Evolutionary conservation across 1,140 invertebrate genomes (phyloP), one percentile per base, ranked within the genome.

Genomic region (Nymphalis io): DNA sequence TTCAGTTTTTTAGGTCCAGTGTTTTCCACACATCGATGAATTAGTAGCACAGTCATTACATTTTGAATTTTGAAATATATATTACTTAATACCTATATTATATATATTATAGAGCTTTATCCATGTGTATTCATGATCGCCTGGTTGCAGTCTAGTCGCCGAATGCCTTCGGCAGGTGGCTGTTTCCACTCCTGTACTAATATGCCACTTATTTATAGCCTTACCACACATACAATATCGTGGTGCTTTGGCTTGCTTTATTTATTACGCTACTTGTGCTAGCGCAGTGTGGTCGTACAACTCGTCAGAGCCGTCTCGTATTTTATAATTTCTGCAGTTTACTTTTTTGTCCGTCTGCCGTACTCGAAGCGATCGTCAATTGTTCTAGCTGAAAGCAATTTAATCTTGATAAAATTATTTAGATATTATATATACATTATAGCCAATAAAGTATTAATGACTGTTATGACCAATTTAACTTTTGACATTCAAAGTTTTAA

Each of bases 271-370:
- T 60, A 72, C 60, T 72, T 64, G 70, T 65, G 68, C 72, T 66
- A 64, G 69, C 57, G 64, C 75, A 70, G 72, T 72, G 74, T 68
- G 70, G 55, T 74, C 68, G 70, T 74, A 67, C 53, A 78, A 74
- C 72, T 78, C 69, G 72, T 8, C 75, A 70, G 75, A 78, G 70
- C 70, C 73, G 72, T 68, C 65, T 27, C 42, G 33, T 75, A 80
- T 73, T 78, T 79, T 66, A 57, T 78, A 78, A 79, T 79, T 76
- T 60, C 76, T 83, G 75, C 77, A 76, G 81, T 70, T 68, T 78
- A 78, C 68, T 76, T 87, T 85, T 85, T 85, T 84, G 76, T 66
- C 59, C 65, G 79, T 82, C 83, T 82, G 80, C 76, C 48, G 42
- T 61, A 63, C 62, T 72, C 60, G 59, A 40, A 58, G 23, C 46